A percentile compares a stretch with the other conserved stretches of the same genome.
These are phyloP conservation scores for Cisticola juncidis DNA, from an alignment of 2,113 vertebrate genomes.

Conservation along the genomic window DNA sequence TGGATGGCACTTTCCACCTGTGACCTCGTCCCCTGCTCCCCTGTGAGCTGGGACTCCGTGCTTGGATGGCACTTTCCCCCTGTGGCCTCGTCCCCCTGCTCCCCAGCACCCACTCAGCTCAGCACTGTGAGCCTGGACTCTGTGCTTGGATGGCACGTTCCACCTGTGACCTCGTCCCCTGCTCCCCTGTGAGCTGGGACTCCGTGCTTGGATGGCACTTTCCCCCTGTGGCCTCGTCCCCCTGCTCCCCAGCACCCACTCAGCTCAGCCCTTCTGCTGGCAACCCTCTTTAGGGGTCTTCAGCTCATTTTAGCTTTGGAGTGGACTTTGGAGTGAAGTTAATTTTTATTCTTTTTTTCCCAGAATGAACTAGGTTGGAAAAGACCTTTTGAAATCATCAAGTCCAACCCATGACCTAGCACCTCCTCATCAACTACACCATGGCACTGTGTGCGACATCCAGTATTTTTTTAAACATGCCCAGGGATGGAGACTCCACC, in stretches of 20 bases:
- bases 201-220: fast-evolving
- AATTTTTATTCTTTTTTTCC: neutral
- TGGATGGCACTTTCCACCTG: neutral
- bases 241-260: neutral
- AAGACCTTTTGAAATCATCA: neutral
- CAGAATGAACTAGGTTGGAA: neutral
- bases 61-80: neutral
- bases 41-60: fast-evolving
- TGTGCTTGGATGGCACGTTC: fast-evolving
- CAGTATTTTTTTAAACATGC: neutral
- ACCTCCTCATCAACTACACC: neutral
- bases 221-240: neutral
- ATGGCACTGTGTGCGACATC: neutral
- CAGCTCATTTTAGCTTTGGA: neutral
- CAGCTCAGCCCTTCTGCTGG: neutral
- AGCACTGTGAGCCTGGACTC: neutral
- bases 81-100: too few relatives aligned
- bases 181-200: fast-evolving
- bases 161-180: neutral
- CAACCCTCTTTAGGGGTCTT: neutral
- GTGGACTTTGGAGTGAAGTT: fast-evolving
- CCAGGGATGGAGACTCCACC: neutral
- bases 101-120: too few relatives aligned
- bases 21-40: neutral
- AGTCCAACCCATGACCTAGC: neutral